These are phyloP conservation scores for Phymorhynchus buccinoides DNA, from an alignment of 1,140 invertebrate genomes.

Conservation along the genomic window DNA sequence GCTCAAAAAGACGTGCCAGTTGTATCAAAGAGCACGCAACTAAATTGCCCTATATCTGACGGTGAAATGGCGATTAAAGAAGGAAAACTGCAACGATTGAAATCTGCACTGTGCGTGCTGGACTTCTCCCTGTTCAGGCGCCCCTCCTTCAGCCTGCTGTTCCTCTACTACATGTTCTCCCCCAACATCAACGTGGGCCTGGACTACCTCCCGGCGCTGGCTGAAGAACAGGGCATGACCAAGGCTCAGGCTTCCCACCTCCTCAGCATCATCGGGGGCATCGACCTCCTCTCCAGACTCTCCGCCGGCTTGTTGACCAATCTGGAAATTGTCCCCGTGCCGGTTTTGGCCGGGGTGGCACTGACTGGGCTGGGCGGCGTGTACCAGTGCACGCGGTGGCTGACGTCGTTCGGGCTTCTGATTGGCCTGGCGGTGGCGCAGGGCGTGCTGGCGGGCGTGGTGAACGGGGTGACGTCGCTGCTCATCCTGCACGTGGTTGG, in stretches of 20 bases:
- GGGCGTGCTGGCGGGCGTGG: constrained; percentile 25
- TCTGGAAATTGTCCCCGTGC: neutral
- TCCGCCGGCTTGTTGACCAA: neutral
- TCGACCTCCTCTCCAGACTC: constrained; percentile 6
- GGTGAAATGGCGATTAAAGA: no score
- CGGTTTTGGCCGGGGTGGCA: neutral
- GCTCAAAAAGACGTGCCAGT: no score
- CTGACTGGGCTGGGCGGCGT: neutral
- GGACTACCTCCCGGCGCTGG: constrained; percentile 20
- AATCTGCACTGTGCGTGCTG: neutral
- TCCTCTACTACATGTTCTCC: constrained; percentile 7
- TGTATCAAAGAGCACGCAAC: no score
- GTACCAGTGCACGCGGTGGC: constrained; percentile 21
- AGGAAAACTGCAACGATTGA: neutral
- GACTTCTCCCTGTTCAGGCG: constrained; percentile 27
- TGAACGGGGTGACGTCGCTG: constrained; percentile 8
- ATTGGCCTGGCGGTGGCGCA: constrained; percentile 13
- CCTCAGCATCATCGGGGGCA: constrained; percentile 26
- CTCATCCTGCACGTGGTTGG: constrained; percentile 23
- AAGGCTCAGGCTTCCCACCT: neutral
- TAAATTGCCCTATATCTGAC: no score
- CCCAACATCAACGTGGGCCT: constrained; percentile 17
- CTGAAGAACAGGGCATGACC: neutral
- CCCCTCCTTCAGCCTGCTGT: constrained; percentile 8
- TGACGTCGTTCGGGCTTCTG: constrained; percentile 30